Conservation (phyloP, 2,113 vertebrate genomes). For the Stegostoma tigrinum region DNA sequence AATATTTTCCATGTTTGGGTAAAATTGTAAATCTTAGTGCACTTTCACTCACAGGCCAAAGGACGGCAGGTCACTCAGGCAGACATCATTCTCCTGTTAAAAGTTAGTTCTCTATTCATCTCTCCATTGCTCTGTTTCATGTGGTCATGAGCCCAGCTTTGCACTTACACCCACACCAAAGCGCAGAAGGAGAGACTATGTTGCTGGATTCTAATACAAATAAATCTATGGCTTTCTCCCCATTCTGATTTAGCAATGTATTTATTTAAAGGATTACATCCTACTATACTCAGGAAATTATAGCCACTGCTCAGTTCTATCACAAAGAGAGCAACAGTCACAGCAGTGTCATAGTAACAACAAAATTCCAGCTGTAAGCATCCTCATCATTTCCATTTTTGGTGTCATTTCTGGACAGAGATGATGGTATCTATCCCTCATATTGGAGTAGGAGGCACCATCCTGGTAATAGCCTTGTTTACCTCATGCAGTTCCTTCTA, state of each 20-base stretch:
- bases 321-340: neutral
- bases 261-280: neutral
- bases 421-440: neutral
- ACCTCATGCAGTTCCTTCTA: neutral
- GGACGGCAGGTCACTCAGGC: neutral
- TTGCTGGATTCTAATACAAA: neutral
- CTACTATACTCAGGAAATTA: neutral
- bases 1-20: slow-evolving; percentile 4
- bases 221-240: neutral
- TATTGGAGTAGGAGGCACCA: neutral
- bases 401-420: neutral
- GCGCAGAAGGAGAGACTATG: neutral
- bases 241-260: neutral
- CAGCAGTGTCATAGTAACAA: neutral
- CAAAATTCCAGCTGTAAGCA: neutral
- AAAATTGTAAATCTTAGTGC: neutral
- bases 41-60: neutral
- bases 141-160: neutral
- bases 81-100: neutral
- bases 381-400: neutral
- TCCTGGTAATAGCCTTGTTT: neutral
- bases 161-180: neutral
- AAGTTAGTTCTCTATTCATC: neutral
- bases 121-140: neutral
- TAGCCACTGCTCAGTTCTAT: neutral